These are phyloP conservation scores for Kryptolebias ocellatus DNA, from an alignment of 2,797 vertebrate genomes.

Conservation along the genomic window DNA sequence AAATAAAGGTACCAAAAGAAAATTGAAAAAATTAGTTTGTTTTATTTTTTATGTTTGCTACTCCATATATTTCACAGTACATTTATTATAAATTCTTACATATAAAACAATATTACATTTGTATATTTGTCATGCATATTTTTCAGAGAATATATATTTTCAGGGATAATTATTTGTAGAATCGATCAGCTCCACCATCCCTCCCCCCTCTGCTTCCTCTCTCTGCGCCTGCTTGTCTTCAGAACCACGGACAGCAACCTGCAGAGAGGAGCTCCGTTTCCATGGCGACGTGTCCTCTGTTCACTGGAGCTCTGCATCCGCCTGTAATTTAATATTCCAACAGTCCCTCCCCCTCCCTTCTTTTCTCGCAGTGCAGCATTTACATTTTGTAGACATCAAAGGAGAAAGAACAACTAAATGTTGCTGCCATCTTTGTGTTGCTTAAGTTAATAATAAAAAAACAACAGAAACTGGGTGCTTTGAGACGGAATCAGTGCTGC, in stretches of 20 bases:
- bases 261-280: conserved; percentile 65
- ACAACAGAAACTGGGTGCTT: background rate
- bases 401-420: background rate
- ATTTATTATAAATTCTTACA: too few species aligned
- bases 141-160: background rate
- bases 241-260: conserved; percentile 69
- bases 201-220: conserved; percentile 26
- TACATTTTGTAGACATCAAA: background rate
- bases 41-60: too few species aligned
- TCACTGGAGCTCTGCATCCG: conserved; percentile 47
- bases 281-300: conserved; percentile 64
- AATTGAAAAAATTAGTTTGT: too few species aligned
- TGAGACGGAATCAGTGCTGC: conserved; percentile 7
- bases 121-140: background rate
- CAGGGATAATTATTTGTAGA: conserved; percentile 19
- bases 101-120: too few species aligned
- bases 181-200: conserved; percentile 27
- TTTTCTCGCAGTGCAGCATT: background rate
- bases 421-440: background rate
- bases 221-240: conserved; percentile 36
- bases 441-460: background rate
- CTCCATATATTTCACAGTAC: too few species aligned
- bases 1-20: background rate
- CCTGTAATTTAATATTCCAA: conserved; percentile 54
- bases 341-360: background rate